Percentiles rank a stretch among this genome's conserved stretches.
These are phyloP conservation scores for Rhinogobius similis DNA, from an alignment of 2,113 vertebrate species.

Conservation along the genomic window DNA sequence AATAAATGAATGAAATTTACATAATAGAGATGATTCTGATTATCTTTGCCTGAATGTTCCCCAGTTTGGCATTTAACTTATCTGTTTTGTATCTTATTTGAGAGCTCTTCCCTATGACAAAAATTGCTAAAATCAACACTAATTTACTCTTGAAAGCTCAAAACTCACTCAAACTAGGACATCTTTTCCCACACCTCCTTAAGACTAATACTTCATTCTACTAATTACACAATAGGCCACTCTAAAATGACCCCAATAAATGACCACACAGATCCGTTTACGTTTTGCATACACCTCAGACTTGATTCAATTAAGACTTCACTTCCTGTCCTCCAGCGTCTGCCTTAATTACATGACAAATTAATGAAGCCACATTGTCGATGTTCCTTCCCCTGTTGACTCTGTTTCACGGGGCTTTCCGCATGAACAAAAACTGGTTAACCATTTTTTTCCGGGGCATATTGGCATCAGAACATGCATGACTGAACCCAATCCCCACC, in stretches of 20 bases:
- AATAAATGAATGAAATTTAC: too few relatives aligned
- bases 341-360: slow-evolving; percentile 45
- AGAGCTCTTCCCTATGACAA: too few relatives aligned
- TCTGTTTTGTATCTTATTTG: too few relatives aligned
- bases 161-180: too few relatives aligned
- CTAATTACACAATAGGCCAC: background rate
- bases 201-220: too few relatives aligned
- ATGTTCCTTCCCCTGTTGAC: slow-evolving; percentile 41
- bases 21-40: too few relatives aligned
- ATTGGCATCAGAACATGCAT: slow-evolving; percentile 35
- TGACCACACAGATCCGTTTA: background rate
- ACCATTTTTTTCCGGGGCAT: slow-evolving; percentile 18
- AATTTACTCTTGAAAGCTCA: too few relatives aligned
- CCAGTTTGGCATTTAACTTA: background rate
- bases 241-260: background rate
- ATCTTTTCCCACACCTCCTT: too few relatives aligned
- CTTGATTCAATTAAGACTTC: slow-evolving; percentile 18
- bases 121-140: too few relatives aligned
- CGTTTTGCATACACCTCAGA: background rate
- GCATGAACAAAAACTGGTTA: slow-evolving; percentile 58
- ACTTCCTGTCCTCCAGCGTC: slow-evolving; percentile 6
- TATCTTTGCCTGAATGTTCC: too few relatives aligned
- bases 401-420: slow-evolving; percentile 29
- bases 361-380: slow-evolving; percentile 45
- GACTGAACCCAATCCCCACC: background rate